A percentile compares a stretch with the other conserved stretches of the same genome.
Conservation (phyloP, 2,113 vertebrate species). For the Ciconia maguari region DNA sequence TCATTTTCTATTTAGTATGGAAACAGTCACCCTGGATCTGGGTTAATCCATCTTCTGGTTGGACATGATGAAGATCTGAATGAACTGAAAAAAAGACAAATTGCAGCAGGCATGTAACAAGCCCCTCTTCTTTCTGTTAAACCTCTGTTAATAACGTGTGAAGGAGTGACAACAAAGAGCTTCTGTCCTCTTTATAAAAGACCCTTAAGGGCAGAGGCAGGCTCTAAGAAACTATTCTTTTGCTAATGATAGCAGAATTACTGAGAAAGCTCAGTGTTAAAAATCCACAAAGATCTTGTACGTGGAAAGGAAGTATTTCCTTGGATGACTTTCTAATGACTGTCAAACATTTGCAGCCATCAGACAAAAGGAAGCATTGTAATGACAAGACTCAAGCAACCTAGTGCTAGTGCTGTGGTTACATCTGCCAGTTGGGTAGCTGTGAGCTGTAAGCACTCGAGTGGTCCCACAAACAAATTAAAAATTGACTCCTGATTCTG, state of each 20-base stretch:
- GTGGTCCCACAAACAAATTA: neutral
- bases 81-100: slow-evolving; percentile 59
- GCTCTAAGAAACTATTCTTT: slow-evolving; percentile 69
- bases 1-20: slow-evolving; percentile 42
- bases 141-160: slow-evolving; percentile 64
- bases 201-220: slow-evolving; percentile 49
- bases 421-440: neutral
- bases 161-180: slow-evolving; percentile 68
- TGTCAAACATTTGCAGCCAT: slow-evolving; percentile 66
- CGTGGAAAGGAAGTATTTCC: slow-evolving; percentile 70
- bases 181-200: slow-evolving; percentile 63
- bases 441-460: neutral
- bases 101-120: slow-evolving; percentile 51
- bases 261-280: slow-evolving; percentile 67
- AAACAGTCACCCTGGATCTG: slow-evolving; percentile 32
- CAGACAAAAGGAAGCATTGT: slow-evolving; percentile 69
- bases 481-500: neutral
- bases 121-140: slow-evolving; percentile 52
- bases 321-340: slow-evolving; percentile 68
- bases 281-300: slow-evolving; percentile 51
- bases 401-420: neutral
- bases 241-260: slow-evolving; percentile 65
- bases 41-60: slow-evolving; percentile 49
- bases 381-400: neutral
- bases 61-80: slow-evolving; percentile 53